Evolutionary conservation across 2,797 vertebrate genomes (phyloP).

Genomic region (Myotis pilosus): DNA sequence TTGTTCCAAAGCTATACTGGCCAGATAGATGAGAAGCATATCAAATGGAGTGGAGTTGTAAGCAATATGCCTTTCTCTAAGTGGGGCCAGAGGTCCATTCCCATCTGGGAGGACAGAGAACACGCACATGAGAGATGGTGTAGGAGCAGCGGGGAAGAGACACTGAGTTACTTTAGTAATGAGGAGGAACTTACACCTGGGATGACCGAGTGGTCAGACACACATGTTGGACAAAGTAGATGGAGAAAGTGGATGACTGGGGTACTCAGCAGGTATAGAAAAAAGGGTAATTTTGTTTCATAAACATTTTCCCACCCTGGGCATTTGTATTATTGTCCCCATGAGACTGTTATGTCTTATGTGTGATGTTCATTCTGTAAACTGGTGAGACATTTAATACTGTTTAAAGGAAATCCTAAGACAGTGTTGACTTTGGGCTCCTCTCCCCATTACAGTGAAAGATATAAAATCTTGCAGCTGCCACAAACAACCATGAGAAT

Average conservation of each 20-base stretch:
- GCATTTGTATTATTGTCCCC: neutral
- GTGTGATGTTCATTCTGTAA: neutral
- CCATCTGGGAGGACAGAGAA: neutral
- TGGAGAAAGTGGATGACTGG: neutral
- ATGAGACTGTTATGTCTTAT: neutral
- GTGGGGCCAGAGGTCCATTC: neutral
- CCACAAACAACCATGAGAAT: neutral
- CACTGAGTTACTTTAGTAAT: neutral
- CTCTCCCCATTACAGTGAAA: neutral
- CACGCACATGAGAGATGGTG: neutral
- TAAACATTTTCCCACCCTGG: neutral
- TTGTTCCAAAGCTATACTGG: neutral
- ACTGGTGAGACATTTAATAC: neutral
- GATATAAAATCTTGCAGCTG: constrained; percentile 24
- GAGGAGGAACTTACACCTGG: neutral
- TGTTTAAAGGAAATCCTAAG: neutral
- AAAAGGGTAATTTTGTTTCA: neutral
- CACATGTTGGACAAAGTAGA: neutral
- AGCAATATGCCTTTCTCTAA: neutral
- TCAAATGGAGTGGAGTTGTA: neutral
- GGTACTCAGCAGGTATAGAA: neutral
- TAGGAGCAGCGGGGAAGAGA: neutral
- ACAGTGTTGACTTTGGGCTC: neutral
- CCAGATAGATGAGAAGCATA: neutral
- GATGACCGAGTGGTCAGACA: neutral